These are phyloP conservation scores for Macrosiphum euphorbiae DNA, from an alignment of 2,888 invertebrate genomes.

Conservation along the genomic window DNA sequence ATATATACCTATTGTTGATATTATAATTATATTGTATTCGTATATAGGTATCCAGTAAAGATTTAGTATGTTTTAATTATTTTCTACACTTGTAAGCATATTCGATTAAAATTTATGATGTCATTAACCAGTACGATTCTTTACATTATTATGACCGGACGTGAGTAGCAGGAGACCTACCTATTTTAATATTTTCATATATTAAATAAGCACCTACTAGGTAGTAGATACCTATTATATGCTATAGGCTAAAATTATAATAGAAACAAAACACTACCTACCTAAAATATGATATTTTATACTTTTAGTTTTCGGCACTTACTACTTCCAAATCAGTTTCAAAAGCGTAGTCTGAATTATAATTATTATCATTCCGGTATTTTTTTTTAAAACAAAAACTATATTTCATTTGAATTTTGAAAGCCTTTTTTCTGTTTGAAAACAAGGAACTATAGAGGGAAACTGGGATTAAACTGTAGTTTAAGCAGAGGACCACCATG, in stretches of 20 bases:
- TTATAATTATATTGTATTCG: background rate
- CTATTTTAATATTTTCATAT: background rate
- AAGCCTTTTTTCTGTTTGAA: too few species aligned
- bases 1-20: background rate
- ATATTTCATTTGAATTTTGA: background rate
- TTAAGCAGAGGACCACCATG: too few species aligned
- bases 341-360: background rate
- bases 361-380: too few species aligned
- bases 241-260: background rate
- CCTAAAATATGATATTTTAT: background rate
- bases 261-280: background rate
- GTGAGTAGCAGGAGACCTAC: too few species aligned
- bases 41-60: background rate
- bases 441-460: too few species aligned
- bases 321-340: background rate
- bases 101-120: background rate
- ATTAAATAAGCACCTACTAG: background rate
- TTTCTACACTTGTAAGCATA: background rate
- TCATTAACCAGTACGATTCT: background rate
- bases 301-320: background rate
- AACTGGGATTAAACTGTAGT: too few species aligned
- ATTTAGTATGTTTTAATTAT: background rate
- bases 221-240: too few species aligned
- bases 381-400: too few species aligned
- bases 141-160: background rate